phyloP scores from a whole-genome alignment of 2,888 invertebrate species.

The Asteroscopus sphinx region DNA sequence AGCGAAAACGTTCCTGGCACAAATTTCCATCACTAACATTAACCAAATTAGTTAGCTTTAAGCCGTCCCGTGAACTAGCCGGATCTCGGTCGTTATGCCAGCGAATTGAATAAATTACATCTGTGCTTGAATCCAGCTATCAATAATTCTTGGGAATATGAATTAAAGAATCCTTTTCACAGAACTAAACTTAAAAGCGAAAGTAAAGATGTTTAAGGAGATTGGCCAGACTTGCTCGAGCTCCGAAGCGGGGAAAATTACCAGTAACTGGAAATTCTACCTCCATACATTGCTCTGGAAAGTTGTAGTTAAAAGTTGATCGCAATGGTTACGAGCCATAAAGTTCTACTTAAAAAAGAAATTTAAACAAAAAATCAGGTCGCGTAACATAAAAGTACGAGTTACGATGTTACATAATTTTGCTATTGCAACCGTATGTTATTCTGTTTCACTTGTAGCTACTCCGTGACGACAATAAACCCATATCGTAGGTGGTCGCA shows the following conservation, averaged over 20 bases:
- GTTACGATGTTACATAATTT: constrained; percentile 45
- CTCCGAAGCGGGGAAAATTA: constrained; percentile 38
- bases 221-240: constrained; percentile 19
- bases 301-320: constrained; percentile 39
- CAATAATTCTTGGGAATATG: constrained; percentile 52
- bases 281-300: constrained; percentile 22
- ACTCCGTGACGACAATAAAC: constrained; percentile 75
- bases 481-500: constrained; percentile 77
- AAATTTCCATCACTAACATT: constrained; percentile 88
- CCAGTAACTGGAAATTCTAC: constrained; percentile 36
- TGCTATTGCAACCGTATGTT: constrained; percentile 43
- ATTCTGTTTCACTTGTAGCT: constrained; percentile 69
- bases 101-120: constrained; percentile 78
- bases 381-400: constrained; percentile 18
- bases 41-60: constrained; percentile 88
- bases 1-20: constrained; percentile 84
- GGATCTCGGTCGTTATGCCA: constrained; percentile 75
- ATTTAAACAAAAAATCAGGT: constrained; percentile 40
- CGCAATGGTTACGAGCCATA: constrained; percentile 28
- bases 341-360: constrained; percentile 26
- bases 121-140: constrained; percentile 48
- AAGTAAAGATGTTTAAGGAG: constrained; percentile 38
- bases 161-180: constrained; percentile 29
- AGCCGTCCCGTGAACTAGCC: constrained; percentile 74
- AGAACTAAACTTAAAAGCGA: constrained; percentile 39